phyloP scores from a whole-genome alignment of 1,140 invertebrate genomes.

The Drosophila azteca region DNA sequence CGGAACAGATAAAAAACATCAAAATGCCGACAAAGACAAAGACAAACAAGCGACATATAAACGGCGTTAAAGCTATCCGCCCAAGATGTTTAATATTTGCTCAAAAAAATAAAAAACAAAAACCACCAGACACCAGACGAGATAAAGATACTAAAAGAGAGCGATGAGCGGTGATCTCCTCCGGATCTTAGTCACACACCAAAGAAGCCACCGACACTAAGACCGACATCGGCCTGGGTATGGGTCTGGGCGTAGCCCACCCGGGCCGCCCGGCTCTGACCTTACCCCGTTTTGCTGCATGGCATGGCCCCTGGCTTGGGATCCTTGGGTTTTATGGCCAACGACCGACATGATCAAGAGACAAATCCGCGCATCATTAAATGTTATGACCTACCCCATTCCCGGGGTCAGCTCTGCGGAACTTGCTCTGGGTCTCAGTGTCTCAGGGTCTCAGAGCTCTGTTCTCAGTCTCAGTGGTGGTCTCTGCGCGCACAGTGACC shows the following conservation, averaged over 20 bases:
- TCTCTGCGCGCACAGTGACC: too few species aligned
- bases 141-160: conserved; percentile 24
- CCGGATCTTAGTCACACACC: conserved; percentile 46
- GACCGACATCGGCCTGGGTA: too few species aligned
- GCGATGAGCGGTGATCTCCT: conserved; percentile 38
- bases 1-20: conserved; percentile 54
- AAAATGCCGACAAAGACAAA: conserved; percentile 76
- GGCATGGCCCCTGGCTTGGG: too few species aligned
- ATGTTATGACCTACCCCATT: conserved; percentile 46
- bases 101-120: neutral
- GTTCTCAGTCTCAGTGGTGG: too few species aligned
- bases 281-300: conserved; percentile 12
- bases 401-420: conserved; percentile 17
- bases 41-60: conserved; percentile 34
- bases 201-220: conserved; percentile 34
- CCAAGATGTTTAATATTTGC: too few species aligned
- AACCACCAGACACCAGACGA: conserved; percentile 2
- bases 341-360: conserved; percentile 52
- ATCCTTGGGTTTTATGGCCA: conserved; percentile 36
- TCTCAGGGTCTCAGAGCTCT: neutral
- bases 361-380: conserved; percentile 62
- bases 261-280: conserved; percentile 17
- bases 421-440: conserved; percentile 17
- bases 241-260: conserved; percentile 8
- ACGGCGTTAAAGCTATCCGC: conserved; percentile 17